A percentile compares a stretch with the other conserved stretches of the same genome.
phyloP scores from a whole-genome alignment of 2,113 vertebrate genomes.

The human (Homo sapiens) region GRCh38 chr4:81123501-81124000 shows the following conservation, averaged over 20 bases:
- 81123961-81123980: neutral
- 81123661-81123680: no score
- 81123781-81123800: neutral
- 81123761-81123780: neutral
- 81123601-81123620: no score
- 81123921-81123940: neutral
- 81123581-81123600: no score
- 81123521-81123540: no score
- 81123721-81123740: neutral
- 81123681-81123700: no score
- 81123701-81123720: neutral
- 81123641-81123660: no score
- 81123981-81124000: neutral
- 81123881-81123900: neutral
- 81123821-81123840: neutral
- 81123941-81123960: neutral
- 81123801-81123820: neutral
- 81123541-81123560: no score
- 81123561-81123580: no score
- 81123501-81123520: no score
- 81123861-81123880: neutral
- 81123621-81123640: no score
- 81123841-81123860: neutral
- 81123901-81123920: neutral
- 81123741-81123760: neutral